Base-by-base conservation (phyloP, 23 tunicate species). In the Halocynthia aurantium region DNA sequence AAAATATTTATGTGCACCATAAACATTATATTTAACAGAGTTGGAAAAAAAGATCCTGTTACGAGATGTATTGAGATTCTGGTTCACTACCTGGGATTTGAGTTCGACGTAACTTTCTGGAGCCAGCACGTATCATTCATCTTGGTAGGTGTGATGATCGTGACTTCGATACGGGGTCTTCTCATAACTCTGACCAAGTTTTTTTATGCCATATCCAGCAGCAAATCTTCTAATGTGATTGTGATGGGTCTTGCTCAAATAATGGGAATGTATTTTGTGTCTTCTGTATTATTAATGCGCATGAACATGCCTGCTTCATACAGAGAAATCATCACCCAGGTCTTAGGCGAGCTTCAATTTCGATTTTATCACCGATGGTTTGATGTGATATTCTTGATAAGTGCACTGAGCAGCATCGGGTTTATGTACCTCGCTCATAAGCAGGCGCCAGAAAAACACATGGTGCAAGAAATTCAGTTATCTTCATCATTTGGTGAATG, bases 241-340 rank as follows among this genome's bases (percentile, higher is more conserved):
- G 99, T 94, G 7, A 94, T 94, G 99, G 94, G 76, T 6, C 70
- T 94, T 15, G 99, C 99, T 21, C 99, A 94, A 57, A 82, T 94
- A 6, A 94, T 94, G 99, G 99, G 99, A 22, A 94, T 94, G 99
- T 94, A 94, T 77, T 94, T 94, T 72, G 99, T 94, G 5, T 82
- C 89, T 17, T 94, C 99, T 61, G 99, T 94, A 49, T 69, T 94
- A 6, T 61, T 94, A 22, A 94, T 94, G 99, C 57, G 99, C 72
- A 94, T 94, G 99, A 94, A 94, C 56, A 88, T 94, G 95, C 99
- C 99, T 15, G 95, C 86, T 54, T 79, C 84, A 52, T 94, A 94
- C 75, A 77, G 99, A 50, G 71, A 82, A 57, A 94, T 94, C 10
- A 88, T 94, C 57, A 94, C 99, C 22, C 81, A 90, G 51, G 95